Conservation (phyloP, 1,140 invertebrate genomes). For the Tribolium madens region DNA sequence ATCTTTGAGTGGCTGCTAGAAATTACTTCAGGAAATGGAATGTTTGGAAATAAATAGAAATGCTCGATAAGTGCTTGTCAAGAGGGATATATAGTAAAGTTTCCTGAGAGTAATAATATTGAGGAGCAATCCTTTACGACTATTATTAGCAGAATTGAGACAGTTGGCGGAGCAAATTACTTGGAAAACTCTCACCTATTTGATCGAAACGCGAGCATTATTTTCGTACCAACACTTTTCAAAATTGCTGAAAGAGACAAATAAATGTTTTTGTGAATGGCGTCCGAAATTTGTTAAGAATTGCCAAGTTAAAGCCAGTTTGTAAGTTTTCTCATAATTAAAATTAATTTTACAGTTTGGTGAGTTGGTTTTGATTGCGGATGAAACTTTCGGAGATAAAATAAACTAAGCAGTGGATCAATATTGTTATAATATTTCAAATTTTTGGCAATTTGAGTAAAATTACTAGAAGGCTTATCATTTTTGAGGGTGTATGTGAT, state of each 20-base stretch:
- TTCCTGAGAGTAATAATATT: background rate
- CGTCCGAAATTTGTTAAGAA: too few relatives aligned
- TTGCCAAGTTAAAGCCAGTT: background rate
- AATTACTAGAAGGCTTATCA: background rate
- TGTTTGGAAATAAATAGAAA: background rate
- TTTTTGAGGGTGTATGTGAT: background rate
- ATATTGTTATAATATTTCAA: too few relatives aligned
- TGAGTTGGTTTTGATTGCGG: background rate
- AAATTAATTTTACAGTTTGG: background rate
- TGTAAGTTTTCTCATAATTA: background rate
- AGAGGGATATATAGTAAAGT: background rate
- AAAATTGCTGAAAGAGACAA: too few relatives aligned
- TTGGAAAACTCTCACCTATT: background rate
- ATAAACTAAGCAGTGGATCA: too few relatives aligned
- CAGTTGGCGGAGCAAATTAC: background rate
- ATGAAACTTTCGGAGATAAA: background rate
- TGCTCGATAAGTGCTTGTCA: background rate
- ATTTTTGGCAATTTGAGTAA: constrained; percentile 3
- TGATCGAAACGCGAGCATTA: background rate
- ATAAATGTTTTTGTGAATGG: too few relatives aligned
- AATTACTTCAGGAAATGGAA: background rate
- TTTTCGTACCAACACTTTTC: background rate
- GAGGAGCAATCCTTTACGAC: background rate
- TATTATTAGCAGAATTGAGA: background rate
- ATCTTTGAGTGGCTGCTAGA: background rate